These are phyloP conservation scores for Anas platyrhynchos DNA, from an alignment of 2,113 vertebrate genomes.

Conservation along the genomic window DNA sequence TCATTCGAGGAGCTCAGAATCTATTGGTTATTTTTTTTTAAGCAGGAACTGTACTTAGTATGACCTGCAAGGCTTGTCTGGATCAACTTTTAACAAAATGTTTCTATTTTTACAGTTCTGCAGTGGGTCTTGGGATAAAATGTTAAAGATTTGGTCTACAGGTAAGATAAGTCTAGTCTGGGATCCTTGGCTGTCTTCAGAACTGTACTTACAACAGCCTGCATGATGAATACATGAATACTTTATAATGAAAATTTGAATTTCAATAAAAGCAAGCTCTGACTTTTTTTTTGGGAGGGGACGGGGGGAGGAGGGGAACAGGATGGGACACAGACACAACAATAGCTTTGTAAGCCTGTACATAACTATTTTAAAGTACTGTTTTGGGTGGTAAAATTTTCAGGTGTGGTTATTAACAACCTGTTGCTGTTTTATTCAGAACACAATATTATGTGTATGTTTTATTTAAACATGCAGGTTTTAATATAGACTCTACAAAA, in stretches of 20 bases:
- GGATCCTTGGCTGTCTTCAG: not conserved
- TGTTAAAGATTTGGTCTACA: constrained; percentile 99
- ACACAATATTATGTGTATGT: not conserved
- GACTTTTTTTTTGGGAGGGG: not conserved
- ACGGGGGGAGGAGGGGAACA: too few relatives aligned
- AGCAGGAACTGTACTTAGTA: not conserved
- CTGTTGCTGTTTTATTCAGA: not conserved
- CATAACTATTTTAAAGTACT: not conserved
- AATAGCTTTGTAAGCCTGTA: not conserved
- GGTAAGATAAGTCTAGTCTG: constrained; percentile 74
- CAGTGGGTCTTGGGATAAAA: constrained; percentile 99
- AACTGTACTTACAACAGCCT: not conserved
- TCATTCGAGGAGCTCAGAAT: not conserved
- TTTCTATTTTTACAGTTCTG: constrained; percentile 85
- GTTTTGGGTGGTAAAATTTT: not conserved
- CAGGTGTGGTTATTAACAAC: not conserved
- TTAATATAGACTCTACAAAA: not conserved
- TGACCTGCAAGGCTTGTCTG: not conserved
- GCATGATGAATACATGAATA: not conserved
- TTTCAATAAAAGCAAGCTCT: not conserved
- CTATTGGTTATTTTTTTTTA: not conserved
- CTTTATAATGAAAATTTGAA: not conserved
- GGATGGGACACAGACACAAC: too few relatives aligned
- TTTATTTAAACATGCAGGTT: not conserved
- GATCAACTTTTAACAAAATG: not conserved